Evolutionary conservation across 2,113 vertebrate genomes (phyloP).

Genomic region (Ciconia maguari): DNA sequence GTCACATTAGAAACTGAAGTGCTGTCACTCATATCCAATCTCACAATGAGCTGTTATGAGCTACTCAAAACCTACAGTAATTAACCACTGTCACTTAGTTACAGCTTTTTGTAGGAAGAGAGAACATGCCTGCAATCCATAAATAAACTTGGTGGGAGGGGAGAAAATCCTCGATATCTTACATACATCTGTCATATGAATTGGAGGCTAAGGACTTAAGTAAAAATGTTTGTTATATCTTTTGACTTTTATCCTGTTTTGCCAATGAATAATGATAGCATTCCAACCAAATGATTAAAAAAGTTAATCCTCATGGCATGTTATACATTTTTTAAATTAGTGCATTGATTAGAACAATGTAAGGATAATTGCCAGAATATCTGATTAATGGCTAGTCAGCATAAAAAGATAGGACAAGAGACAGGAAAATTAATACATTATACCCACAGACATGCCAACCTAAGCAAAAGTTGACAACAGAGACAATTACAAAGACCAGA

Average conservation of each 20-base stretch:
- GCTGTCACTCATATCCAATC: not conserved
- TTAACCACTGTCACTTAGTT: not conserved
- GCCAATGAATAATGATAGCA: not conserved
- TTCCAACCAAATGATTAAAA: not conserved
- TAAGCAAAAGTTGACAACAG: not conserved
- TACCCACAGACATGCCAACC: not conserved
- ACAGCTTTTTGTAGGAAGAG: not conserved
- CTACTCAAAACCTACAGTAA: not conserved
- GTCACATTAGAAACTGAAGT: not conserved
- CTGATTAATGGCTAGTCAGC: not conserved
- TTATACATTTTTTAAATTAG: not conserved
- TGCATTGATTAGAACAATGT: not conserved
- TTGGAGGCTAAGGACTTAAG: not conserved
- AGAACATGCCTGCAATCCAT: not conserved
- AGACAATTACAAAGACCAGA: not conserved
- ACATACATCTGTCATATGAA: not conserved
- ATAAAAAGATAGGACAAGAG: not conserved
- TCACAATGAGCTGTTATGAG: not conserved
- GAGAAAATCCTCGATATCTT: not conserved
- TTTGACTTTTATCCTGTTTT: not conserved
- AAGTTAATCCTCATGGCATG: not conserved
- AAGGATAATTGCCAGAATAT: not conserved
- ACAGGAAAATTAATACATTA: not conserved
- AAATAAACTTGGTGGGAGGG: not conserved
- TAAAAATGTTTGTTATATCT: not conserved